phyloP scores from a whole-genome alignment of 2,888 invertebrate species.

The Tetranychus truncatus region DNA sequence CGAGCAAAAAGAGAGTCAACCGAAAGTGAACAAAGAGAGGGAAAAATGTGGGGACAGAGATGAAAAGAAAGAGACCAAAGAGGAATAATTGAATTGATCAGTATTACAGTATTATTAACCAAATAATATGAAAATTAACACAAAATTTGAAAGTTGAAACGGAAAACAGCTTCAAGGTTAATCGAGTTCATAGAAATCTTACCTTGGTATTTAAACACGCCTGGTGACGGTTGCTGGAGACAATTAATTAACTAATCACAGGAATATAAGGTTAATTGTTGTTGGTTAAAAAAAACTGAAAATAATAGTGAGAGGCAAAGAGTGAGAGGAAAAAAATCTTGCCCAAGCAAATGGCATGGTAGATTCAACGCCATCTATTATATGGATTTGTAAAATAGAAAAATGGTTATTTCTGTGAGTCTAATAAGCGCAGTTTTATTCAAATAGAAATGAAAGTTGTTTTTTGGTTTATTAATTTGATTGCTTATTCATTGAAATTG shows the following conservation, averaged over 20 bases:
- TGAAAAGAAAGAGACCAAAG: background rate
- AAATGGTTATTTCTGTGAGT: too few relatives aligned
- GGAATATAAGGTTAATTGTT: background rate
- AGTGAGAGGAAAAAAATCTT: too few relatives aligned
- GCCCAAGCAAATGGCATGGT: too few relatives aligned
- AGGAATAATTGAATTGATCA: background rate
- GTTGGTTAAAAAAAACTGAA: background rate
- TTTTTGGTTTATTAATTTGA: background rate
- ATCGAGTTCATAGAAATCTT: background rate
- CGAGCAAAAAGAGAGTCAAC: background rate
- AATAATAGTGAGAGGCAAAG: background rate
- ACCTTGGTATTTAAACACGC: background rate
- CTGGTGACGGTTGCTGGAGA: background rate
- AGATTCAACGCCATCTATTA: background rate
- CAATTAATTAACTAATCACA: background rate
- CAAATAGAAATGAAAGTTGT: background rate
- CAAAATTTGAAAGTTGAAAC: background rate
- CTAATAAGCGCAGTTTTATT: background rate
- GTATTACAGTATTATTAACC: background rate
- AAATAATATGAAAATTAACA: background rate
- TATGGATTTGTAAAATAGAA: background rate
- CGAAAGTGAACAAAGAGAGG: background rate
- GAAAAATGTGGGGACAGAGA: background rate
- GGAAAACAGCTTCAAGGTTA: slow-evolving; percentile 3
- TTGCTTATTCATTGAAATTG: background rate